Percentiles rank a stretch among this genome's conserved stretches.
These are phyloP conservation scores for Manacus vitellinus DNA, from an alignment of 2,113 vertebrate species.

Conservation along the genomic window DNA sequence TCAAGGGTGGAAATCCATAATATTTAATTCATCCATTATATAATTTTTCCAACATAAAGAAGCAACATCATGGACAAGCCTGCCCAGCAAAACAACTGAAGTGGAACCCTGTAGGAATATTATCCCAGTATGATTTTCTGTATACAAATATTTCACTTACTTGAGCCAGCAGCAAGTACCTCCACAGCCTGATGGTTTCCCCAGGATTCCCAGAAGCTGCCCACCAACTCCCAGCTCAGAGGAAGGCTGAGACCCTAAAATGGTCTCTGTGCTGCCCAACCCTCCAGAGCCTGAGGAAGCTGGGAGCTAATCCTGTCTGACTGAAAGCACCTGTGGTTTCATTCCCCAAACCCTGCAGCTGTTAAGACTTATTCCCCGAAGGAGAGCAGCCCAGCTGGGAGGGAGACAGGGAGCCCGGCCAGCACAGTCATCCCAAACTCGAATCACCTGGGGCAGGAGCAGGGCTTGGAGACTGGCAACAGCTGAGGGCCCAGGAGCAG, in stretches of 20 bases:
- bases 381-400: neutral
- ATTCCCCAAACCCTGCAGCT: neutral
- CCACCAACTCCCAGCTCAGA: accelerated
- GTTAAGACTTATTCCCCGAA: accelerated
- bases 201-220: accelerated
- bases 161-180: accelerated
- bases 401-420: neutral
- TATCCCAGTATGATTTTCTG: neutral
- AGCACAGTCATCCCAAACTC: neutral
- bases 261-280: accelerated
- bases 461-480: accelerated
- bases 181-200: accelerated
- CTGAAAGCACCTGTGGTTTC: neutral
- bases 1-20: accelerated
- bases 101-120: accelerated
- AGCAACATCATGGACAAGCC: neutral
- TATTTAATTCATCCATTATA: neutral
- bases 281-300: neutral
- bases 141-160: neutral
- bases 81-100: neutral
- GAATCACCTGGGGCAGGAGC: neutral
- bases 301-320: accelerated
- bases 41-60: neutral
- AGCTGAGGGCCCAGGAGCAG: no score
- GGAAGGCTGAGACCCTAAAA: no score